A percentile compares a stretch with the other conserved stretches of the same genome.
phyloP scores from a whole-genome alignment of 2,888 invertebrate genomes.

The Ichneumoninae sp. region DNA sequence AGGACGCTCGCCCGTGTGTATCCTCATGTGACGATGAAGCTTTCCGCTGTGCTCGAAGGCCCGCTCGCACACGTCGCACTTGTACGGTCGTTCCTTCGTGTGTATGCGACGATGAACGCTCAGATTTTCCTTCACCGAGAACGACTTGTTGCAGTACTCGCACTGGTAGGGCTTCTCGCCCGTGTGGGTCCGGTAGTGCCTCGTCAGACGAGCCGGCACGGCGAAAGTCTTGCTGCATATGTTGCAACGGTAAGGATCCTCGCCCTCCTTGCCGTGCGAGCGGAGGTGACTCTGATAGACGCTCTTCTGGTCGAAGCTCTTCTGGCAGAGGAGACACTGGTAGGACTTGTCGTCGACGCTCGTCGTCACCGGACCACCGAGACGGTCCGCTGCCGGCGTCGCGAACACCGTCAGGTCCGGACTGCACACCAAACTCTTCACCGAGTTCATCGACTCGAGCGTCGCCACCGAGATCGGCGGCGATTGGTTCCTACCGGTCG shows the following conservation, averaged over 20 bases:
- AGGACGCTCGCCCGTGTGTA: conserved; percentile 95
- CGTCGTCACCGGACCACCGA: conserved; percentile 54
- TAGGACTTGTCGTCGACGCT: conserved; percentile 83
- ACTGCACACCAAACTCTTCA: conserved; percentile 87
- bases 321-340: conserved; percentile 90
- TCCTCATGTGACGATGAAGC: conserved; percentile 94
- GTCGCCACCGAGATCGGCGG: conserved; percentile 68
- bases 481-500: conserved; percentile 65
- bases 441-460: conserved; percentile 76
- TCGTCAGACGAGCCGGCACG: conserved; percentile 93
- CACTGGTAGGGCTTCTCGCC: conserved; percentile 96
- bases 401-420: conserved; percentile 86
- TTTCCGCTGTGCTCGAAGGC: conserved; percentile 97
- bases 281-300: conserved; percentile 90
- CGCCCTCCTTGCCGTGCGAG: conserved; percentile 87
- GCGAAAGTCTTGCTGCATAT: conserved; percentile 96
- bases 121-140: conserved; percentile 96
- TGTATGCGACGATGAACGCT: conserved; percentile 95
- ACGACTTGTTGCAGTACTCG: conserved; percentile 96
- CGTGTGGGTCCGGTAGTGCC: conserved; percentile 95
- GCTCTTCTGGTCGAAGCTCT: conserved; percentile 91
- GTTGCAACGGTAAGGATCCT: conserved; percentile 94
- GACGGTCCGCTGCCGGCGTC: conserved; percentile 69
- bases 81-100: conserved; percentile 96
- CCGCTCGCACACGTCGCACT: conserved; percentile 94